Percentiles rank a stretch among this genome's conserved stretches.
Conservation (phyloP, 2,888 invertebrate genomes). For the Molorchus minor region DNA sequence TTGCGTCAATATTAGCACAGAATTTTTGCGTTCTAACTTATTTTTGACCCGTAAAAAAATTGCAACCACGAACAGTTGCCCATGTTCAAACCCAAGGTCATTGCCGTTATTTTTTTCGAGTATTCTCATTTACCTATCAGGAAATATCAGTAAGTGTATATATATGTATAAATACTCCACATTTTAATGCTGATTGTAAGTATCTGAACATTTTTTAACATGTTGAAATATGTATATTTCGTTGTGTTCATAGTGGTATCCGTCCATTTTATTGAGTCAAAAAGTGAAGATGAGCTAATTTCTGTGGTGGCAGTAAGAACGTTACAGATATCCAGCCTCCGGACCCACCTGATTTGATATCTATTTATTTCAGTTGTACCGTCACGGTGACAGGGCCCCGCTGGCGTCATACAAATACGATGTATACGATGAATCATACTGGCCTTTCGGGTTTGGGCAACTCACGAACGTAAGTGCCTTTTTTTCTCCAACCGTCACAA, state of each 20-base stretch:
- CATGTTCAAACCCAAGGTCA: too few relatives aligned
- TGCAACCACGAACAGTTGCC: too few relatives aligned
- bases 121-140: too few relatives aligned
- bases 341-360: neutral
- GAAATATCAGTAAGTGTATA: too few relatives aligned
- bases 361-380: slow-evolving; percentile 28
- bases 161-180: too few relatives aligned
- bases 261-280: neutral
- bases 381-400: slow-evolving; percentile 32
- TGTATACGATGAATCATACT: slow-evolving; percentile 21
- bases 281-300: neutral
- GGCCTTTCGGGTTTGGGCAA: slow-evolving; percentile 29
- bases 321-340: neutral
- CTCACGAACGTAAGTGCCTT: slow-evolving; percentile 32
- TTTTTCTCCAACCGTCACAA: neutral
- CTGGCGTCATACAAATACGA: slow-evolving; percentile 23
- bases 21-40: too few relatives aligned
- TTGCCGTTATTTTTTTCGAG: too few relatives aligned
- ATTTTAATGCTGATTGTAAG: too few relatives aligned
- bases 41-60: too few relatives aligned
- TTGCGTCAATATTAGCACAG: too few relatives aligned
- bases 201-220: too few relatives aligned
- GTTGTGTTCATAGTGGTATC: neutral
- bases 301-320: neutral
- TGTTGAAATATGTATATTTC: too few relatives aligned